phyloP scores from a whole-genome alignment of 2,113 vertebrate species.

The Ia io region DNA sequence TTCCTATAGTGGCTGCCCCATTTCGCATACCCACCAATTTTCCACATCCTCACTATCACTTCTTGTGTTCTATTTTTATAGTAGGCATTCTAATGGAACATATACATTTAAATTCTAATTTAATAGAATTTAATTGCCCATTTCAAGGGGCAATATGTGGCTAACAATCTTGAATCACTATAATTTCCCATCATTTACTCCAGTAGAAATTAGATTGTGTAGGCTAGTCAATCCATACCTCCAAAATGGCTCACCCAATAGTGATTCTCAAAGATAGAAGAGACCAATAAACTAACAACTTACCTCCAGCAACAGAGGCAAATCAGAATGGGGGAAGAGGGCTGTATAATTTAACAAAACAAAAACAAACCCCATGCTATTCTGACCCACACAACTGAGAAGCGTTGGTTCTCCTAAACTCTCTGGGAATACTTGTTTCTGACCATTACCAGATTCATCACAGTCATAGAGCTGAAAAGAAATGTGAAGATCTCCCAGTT shows the following conservation, averaged over 20 bases:
- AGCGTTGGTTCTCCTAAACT: background rate
- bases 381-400: background rate
- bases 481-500: background rate
- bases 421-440: background rate
- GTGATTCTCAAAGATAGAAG: background rate
- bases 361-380: background rate
- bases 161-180: constrained; percentile 2
- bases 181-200: background rate
- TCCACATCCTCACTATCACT: background rate
- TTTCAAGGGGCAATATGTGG: background rate
- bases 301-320: background rate
- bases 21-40: background rate
- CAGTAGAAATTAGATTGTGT: background rate
- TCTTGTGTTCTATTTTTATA: background rate
- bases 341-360: background rate
- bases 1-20: background rate
- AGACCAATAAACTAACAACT: background rate
- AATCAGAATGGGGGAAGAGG: background rate
- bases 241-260: background rate
- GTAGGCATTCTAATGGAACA: background rate
- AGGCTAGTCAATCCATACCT: background rate
- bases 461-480: background rate
- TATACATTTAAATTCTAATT: background rate
- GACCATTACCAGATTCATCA: background rate
- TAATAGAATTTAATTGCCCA: no score